A percentile compares a stretch with the other conserved stretches of the same genome.
Evolutionary conservation across 2,888 invertebrate species (phyloP).

Genomic region (Ectemnius continuus): DNA sequence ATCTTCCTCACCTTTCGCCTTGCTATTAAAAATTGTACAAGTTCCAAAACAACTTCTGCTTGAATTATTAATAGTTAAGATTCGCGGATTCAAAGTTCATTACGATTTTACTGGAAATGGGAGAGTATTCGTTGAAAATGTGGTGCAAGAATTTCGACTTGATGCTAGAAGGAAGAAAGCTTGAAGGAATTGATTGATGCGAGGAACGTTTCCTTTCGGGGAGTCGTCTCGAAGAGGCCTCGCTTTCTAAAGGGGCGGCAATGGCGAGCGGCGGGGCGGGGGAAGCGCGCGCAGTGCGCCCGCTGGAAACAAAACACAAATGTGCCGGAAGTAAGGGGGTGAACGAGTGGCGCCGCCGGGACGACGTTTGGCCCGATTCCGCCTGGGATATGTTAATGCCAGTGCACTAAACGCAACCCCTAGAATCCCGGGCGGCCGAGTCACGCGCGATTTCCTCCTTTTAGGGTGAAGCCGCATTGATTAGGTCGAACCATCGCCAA

Average conservation of each 20-base stretch:
- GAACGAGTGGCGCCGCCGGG: conserved; percentile 70
- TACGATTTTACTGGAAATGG: background rate
- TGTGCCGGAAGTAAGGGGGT: conserved; percentile 73
- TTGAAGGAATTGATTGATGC: background rate
- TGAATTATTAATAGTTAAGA: background rate
- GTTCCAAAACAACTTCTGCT: conserved; percentile 41
- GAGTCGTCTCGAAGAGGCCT: conserved; percentile 10
- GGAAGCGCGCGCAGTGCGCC: conserved; percentile 51
- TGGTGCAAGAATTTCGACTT: background rate
- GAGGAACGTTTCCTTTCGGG: conserved; percentile 11
- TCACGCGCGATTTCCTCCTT: conserved; percentile 57
- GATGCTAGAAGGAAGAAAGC: background rate
- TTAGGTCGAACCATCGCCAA: background rate
- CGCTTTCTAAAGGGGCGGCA: conserved; percentile 30
- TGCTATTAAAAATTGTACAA: conserved; percentile 69
- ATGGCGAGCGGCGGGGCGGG: conserved; percentile 16
- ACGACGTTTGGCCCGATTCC: conserved; percentile 64
- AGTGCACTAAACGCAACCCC: conserved; percentile 50
- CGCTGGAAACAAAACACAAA: conserved; percentile 74
- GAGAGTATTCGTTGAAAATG: background rate
- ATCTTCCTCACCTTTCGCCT: conserved; percentile 5
- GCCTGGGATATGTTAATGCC: conserved; percentile 69
- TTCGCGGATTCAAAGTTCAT: background rate
- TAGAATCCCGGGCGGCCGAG: conserved; percentile 47
- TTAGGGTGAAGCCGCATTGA: conserved; percentile 13